phyloP scores from a whole-genome alignment of 2,797 vertebrate genomes.

The Pempheris klunzingeri region DNA sequence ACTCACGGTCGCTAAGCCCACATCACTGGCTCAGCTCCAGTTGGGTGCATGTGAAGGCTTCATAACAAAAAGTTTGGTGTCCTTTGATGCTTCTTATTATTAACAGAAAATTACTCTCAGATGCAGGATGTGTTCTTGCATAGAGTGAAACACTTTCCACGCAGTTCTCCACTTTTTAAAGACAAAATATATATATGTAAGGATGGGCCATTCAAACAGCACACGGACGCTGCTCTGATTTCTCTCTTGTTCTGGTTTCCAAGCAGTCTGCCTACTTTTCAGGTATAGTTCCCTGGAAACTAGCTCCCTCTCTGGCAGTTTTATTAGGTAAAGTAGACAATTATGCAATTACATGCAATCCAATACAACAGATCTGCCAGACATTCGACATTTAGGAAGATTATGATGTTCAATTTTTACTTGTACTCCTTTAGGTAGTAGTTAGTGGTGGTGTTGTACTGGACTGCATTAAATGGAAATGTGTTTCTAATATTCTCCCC shows the following conservation, averaged over 20 bases:
- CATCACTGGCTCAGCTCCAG: constrained; percentile 49
- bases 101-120: constrained; percentile 73
- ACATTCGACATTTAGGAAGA: neutral
- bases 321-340: neutral
- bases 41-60: constrained; percentile 55
- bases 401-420: neutral
- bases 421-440: neutral
- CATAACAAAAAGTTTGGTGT: constrained; percentile 37
- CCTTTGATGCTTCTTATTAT: constrained; percentile 76
- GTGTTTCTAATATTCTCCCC: constrained; percentile 12
- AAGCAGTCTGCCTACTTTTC: neutral
- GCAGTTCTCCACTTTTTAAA: constrained; percentile 17
- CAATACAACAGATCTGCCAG: neutral
- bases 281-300: neutral
- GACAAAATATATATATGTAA: constrained; percentile 53
- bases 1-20: constrained; percentile 54
- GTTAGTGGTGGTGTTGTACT: neutral
- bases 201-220: constrained; percentile 55
- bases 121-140: constrained; percentile 64
- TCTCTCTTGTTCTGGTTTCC: constrained; percentile 7
- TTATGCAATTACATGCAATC: neutral
- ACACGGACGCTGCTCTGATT: constrained; percentile 26
- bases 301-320: neutral
- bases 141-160: constrained; percentile 31
- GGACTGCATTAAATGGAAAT: constrained; percentile 1